These are phyloP conservation scores for Synanthedon tipuliformis DNA, from an alignment of 2,888 invertebrate genomes.

Conservation along the genomic window DNA sequence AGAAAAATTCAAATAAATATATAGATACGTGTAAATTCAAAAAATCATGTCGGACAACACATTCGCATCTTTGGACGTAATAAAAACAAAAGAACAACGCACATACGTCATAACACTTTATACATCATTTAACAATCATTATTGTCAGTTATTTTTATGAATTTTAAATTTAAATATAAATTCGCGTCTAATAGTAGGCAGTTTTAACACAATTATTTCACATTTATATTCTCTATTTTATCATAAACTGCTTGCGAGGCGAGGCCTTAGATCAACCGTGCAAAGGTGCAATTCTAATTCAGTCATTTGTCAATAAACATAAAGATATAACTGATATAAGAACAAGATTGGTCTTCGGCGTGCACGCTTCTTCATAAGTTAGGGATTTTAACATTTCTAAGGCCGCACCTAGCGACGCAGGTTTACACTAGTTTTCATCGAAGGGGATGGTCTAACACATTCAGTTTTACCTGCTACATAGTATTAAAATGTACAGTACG, in stretches of 20 bases:
- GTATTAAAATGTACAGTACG: conserved; percentile 35
- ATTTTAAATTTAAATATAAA: conserved; percentile 66
- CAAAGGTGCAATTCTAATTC: neutral
- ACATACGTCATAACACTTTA: conserved; percentile 64
- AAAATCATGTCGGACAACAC: conserved; percentile 45
- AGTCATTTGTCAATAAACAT: conserved; percentile 1
- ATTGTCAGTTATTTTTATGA: conserved; percentile 70
- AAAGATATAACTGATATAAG: neutral
- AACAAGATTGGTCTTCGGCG: neutral
- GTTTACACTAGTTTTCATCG: conserved; percentile 39
- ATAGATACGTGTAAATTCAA: neutral
- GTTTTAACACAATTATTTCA: conserved; percentile 61
- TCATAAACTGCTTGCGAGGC: conserved; percentile 30
- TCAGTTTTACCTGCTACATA: conserved; percentile 46
- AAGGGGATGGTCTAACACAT: conserved; percentile 57
- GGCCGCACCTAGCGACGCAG: conserved; percentile 32
- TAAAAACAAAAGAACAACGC: conserved; percentile 46
- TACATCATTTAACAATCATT: conserved; percentile 71
- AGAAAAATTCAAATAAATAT: neutral
- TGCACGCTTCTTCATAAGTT: neutral
- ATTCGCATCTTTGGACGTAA: conserved; percentile 42
- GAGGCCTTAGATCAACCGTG: conserved; percentile 18
- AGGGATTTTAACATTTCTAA: conserved; percentile 2
- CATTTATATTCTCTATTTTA: conserved; percentile 39
- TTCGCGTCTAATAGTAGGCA: conserved; percentile 68